Conservation (phyloP, 1,140 invertebrate genomes). For the Mya arenaria region DNA sequence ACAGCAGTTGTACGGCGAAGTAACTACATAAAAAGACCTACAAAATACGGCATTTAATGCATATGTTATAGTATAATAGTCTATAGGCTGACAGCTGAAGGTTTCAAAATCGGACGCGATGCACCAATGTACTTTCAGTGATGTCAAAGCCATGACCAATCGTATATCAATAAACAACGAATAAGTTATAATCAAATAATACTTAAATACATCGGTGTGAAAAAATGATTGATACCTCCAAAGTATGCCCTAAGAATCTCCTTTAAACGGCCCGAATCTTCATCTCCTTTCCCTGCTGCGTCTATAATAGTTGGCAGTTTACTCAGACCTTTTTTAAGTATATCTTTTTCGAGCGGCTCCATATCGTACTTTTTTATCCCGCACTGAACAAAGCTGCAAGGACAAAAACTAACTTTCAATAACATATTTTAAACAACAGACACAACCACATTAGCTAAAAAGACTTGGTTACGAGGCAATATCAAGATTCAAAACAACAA, state of each 20-base stretch:
- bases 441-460: background rate
- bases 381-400: background rate
- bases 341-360: background rate
- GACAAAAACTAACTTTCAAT: background rate
- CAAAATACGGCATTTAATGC: no score
- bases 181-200: background rate
- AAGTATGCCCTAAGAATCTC: background rate
- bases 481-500: background rate
- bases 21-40: no score
- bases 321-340: background rate
- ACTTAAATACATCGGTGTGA: background rate
- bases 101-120: background rate
- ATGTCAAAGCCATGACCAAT: background rate
- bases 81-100: no score
- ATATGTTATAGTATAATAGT: no score
- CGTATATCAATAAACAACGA: background rate
- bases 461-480: background rate
- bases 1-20: no score
- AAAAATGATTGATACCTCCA: slow-evolving; percentile 6
- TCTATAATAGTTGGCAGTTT: background rate
- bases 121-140: background rate
- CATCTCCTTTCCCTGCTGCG: background rate
- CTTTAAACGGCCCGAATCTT: background rate
- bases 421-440: background rate
- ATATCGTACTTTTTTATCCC: background rate